These are phyloP conservation scores for Ictalurus punctatus DNA, from an alignment of 2,113 vertebrate species.

Conservation along the genomic window DNA sequence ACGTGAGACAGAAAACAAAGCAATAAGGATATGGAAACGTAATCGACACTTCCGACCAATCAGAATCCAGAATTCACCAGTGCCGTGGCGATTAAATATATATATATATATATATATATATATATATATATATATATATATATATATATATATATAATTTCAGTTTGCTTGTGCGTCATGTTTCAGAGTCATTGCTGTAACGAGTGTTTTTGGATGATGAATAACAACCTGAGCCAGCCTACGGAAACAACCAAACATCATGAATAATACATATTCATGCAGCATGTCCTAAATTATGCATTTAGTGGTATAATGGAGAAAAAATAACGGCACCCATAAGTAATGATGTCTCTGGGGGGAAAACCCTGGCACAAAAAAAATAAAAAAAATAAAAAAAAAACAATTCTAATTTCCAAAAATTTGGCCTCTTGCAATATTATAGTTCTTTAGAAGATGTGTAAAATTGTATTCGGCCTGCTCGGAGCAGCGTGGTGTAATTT, in stretches of 20 bases:
- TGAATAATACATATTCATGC: conserved; percentile 39
- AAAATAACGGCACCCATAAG: not conserved
- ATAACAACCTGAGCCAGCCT: conserved; percentile 21
- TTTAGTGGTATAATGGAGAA: conserved; percentile 29
- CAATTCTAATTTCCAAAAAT: conserved; percentile 3
- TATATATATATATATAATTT: not conserved
- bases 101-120: not conserved
- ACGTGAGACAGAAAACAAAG: conserved; percentile 21
- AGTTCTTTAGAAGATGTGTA: not conserved
- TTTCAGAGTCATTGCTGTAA: not conserved
- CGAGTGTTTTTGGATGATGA: not conserved
- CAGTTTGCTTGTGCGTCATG: not conserved
- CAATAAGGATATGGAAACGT: not conserved
- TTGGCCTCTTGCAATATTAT: not conserved
- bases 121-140: too few species aligned
- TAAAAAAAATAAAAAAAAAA: not conserved
- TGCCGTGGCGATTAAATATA: not conserved
- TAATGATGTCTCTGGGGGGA: conserved; percentile 12
- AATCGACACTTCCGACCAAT: not conserved
- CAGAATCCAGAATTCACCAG: not conserved
- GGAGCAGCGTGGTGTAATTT: conserved; percentile 20
- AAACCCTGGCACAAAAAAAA: not conserved
- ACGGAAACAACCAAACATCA: conserved; percentile 22
- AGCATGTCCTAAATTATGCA: conserved; percentile 30
- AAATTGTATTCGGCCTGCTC: not conserved